These are phyloP conservation scores for Batillaria attramentaria DNA, from an alignment of 1,140 invertebrate genomes.

Conservation along the genomic window DNA sequence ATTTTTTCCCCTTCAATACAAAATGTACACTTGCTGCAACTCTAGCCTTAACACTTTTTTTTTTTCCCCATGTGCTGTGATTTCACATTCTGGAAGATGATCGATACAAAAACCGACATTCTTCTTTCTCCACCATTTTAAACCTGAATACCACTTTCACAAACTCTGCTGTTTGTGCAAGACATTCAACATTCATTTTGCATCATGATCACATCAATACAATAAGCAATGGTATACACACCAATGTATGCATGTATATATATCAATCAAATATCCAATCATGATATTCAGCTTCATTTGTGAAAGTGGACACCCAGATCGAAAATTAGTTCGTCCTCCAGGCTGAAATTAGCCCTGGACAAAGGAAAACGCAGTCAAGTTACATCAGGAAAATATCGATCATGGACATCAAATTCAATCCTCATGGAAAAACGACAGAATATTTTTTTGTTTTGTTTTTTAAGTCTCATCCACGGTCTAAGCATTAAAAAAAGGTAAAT, in stretches of 20 bases:
- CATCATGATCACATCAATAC: slow-evolving; percentile 18
- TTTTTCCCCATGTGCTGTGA: too few species aligned
- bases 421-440: neutral
- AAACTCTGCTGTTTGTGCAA: slow-evolving; percentile 35
- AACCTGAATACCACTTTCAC: slow-evolving; percentile 27
- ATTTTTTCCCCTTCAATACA: too few species aligned
- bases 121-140: too few species aligned
- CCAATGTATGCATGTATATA: too few species aligned
- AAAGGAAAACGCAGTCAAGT: too few species aligned
- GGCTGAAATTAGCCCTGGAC: too few species aligned
- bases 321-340: slow-evolving; percentile 24
- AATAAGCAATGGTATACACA: slow-evolving; percentile 17
- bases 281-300: slow-evolving; percentile 26
- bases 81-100: too few species aligned
- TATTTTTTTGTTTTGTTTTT: neutral
- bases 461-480: neutral
- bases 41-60: too few species aligned
- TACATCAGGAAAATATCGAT: too few species aligned
- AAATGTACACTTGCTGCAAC: too few species aligned
- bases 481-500: too few species aligned
- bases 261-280: slow-evolving; percentile 8
- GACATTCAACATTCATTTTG: slow-evolving; percentile 28
- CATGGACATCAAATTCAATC: neutral
- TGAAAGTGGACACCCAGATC: slow-evolving; percentile 29
- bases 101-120: too few species aligned